A percentile compares a stretch with the other conserved stretches of the same genome.
These are phyloP conservation scores for Boleophthalmus pectinirostris DNA, from an alignment of 2,113 vertebrate species.

Conservation along the genomic window DNA sequence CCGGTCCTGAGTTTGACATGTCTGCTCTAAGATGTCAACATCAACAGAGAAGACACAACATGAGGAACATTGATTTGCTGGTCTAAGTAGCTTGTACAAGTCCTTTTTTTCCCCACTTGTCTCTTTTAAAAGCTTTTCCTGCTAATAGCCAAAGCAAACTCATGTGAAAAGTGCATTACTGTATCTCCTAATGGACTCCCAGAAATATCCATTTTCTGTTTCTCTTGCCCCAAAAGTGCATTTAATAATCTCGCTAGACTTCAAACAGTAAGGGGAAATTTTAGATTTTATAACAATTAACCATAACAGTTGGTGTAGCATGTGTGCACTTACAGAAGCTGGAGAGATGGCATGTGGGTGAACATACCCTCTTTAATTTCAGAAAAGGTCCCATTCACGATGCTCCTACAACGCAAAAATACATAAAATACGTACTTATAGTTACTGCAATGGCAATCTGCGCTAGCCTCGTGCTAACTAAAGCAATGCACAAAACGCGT, in stretches of 20 bases:
- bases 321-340: conserved; percentile 88
- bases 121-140: conserved; percentile 9
- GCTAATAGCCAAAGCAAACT: conserved; percentile 11
- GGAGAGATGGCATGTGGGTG: conserved; percentile 90
- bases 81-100: background rate
- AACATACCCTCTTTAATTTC: conserved; percentile 97
- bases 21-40: conserved; percentile 38
- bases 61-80: conserved; percentile 14
- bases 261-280: background rate
- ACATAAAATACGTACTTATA: background rate
- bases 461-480: background rate
- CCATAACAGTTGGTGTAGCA: background rate
- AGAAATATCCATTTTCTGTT: conserved; percentile 2
- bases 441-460: background rate
- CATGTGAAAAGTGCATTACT: conserved; percentile 1
- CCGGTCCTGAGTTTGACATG: too few species aligned
- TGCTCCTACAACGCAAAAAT: conserved; percentile 79
- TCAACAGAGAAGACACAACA: conserved; percentile 8
- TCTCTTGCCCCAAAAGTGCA: background rate
- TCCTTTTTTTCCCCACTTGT: conserved; percentile 22
- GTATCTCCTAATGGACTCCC: background rate
- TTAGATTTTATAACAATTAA: background rate
- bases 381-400: conserved; percentile 93
- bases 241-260: background rate
- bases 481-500: background rate